Conservation (phyloP, 2,797 vertebrate genomes). For the Tamandua tetradactyla region DNA sequence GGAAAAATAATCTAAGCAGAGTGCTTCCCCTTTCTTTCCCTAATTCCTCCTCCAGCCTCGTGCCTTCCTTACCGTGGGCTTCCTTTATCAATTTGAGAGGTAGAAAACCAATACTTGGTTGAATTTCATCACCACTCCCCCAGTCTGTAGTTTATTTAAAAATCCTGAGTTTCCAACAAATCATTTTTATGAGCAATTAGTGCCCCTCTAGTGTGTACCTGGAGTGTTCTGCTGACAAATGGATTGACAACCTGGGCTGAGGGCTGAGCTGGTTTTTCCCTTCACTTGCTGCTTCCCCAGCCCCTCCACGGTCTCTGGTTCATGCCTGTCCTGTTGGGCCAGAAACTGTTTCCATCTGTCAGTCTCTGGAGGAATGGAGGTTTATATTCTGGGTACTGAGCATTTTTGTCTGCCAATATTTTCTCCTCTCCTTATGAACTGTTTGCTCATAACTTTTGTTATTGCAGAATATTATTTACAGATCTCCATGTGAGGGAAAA, state of each 20-base stretch:
- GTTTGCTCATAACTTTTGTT: constrained; percentile 65
- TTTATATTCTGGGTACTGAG: constrained; percentile 8
- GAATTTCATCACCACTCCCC: not conserved
- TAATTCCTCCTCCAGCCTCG: rapidly evolving
- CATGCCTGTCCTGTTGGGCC: not conserved
- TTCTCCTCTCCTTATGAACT: constrained; percentile 58
- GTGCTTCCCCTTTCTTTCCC: rapidly evolving
- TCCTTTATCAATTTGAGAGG: constrained; percentile 6
- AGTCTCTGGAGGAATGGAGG: not conserved
- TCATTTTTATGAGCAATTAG: constrained; percentile 73
- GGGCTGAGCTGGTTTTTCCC: not conserved
- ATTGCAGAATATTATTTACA: constrained; percentile 68
- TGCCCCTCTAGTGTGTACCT: rapidly evolving
- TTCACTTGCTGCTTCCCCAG: not conserved
- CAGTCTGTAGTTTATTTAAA: constrained; percentile 67
- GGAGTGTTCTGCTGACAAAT: not conserved
- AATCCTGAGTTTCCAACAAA: constrained; percentile 59
- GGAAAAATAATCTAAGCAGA: rapidly evolving
- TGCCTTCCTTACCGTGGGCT: rapidly evolving
- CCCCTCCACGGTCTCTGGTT: rapidly evolving
- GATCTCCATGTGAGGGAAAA: not conserved
- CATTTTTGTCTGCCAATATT: constrained; percentile 70
- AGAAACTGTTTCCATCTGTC: not conserved
- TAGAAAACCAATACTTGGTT: not conserved
- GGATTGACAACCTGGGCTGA: not conserved